Percentiles rank a stretch among this genome's conserved stretches.
These are phyloP conservation scores for Gallinago solitaria DNA, from an alignment of 2,797 vertebrate species.

Conservation along the genomic window DNA sequence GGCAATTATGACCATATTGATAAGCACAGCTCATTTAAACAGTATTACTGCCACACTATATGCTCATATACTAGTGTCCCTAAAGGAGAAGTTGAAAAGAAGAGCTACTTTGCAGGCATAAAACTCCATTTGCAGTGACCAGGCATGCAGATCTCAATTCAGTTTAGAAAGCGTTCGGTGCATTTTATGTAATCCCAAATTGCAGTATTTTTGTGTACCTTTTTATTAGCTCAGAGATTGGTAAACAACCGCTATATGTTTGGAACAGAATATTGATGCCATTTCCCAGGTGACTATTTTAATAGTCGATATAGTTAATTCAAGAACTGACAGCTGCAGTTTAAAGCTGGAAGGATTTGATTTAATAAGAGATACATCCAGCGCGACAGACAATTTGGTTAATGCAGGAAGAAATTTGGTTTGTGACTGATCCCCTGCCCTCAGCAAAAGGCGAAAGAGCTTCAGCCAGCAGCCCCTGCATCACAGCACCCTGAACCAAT, in stretches of 20 bases:
- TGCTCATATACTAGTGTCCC: neutral
- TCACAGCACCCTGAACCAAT: neutral
- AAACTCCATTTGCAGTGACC: neutral
- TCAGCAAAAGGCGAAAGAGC: neutral
- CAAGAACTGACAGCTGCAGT: slow-evolving; percentile 27
- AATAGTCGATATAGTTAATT: slow-evolving; percentile 17
- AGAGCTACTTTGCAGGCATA: neutral
- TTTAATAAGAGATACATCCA: neutral
- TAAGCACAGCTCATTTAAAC: neutral
- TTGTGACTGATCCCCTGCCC: neutral
- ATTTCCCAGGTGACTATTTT: slow-evolving; percentile 45
- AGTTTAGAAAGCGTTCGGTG: neutral
- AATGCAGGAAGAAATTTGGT: slow-evolving; percentile 5
- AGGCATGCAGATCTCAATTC: neutral
- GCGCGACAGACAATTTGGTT: slow-evolving; percentile 9
- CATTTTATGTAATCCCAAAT: neutral
- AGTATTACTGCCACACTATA: neutral
- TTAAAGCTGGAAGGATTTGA: slow-evolving; percentile 17
- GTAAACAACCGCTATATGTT: neutral
- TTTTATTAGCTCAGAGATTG: neutral
- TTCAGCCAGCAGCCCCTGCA: neutral
- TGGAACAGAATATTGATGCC: neutral
- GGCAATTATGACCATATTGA: neutral
- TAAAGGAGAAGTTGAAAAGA: neutral
- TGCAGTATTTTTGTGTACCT: neutral